Conservation (phyloP, 2,888 invertebrate species). For the Troides oblongomaculatus region DNA sequence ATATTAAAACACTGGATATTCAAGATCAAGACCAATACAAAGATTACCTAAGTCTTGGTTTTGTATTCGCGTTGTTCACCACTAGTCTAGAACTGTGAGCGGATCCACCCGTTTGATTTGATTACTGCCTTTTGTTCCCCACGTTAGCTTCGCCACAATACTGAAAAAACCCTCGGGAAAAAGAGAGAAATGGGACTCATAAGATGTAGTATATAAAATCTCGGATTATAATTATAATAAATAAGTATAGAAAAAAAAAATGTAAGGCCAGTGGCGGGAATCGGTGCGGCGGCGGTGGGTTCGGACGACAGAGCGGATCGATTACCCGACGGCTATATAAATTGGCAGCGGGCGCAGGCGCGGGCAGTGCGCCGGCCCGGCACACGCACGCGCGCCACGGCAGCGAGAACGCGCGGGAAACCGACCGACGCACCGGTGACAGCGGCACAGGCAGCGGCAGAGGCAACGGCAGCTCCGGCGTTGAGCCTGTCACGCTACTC, state of each 20-base stretch:
- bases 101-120: too few relatives aligned
- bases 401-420: constrained; percentile 38
- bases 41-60: too few relatives aligned
- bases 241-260: constrained; percentile 26
- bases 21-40: too few relatives aligned
- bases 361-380: constrained; percentile 46
- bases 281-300: constrained; percentile 32
- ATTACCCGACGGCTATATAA: constrained; percentile 60
- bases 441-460: not conserved
- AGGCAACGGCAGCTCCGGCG: constrained; percentile 31
- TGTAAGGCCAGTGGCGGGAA: constrained; percentile 35
- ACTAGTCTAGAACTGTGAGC: too few relatives aligned
- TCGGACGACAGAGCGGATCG: constrained; percentile 29
- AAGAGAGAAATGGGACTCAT: too few relatives aligned
- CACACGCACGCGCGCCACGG: constrained; percentile 34
- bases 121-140: too few relatives aligned
- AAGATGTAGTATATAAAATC: too few relatives aligned
- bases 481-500: constrained; percentile 13
- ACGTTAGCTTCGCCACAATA: too few relatives aligned
- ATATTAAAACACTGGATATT: too few relatives aligned
- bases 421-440: not conserved
- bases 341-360: constrained; percentile 46
- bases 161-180: too few relatives aligned
- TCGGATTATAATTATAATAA: too few relatives aligned
- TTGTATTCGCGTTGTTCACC: too few relatives aligned